phyloP scores from a whole-genome alignment of 37 sponge, comb jelly and placozoan species.

The Theonella swinhoei region DNA sequence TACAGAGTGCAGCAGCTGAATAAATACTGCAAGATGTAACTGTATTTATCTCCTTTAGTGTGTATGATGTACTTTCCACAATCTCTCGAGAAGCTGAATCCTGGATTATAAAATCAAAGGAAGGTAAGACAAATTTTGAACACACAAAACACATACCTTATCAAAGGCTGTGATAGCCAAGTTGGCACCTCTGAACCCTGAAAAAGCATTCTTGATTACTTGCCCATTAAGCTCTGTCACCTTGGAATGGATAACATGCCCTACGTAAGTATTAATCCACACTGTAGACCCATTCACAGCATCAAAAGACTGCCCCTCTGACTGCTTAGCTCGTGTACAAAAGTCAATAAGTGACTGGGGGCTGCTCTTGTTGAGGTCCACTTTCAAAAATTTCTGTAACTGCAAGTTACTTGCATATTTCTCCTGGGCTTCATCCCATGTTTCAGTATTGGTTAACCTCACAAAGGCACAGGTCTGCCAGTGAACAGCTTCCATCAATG shows the following conservation, averaged over 20 bases:
- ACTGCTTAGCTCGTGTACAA: constrained; percentile 16
- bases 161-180: not conserved
- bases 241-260: not conserved
- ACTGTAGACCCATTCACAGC: not conserved
- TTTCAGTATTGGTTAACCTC: constrained; percentile 4
- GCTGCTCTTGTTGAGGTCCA: constrained; percentile 13
- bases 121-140: no score
- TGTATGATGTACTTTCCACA: constrained; percentile 13
- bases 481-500: not conserved
- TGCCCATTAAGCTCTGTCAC: not conserved
- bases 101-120: not conserved
- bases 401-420: constrained; percentile 18
- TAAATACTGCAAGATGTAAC: not conserved
- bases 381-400: not conserved
- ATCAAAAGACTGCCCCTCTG: not conserved
- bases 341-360: constrained; percentile 13
- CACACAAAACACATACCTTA: not conserved
- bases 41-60: constrained; percentile 15
- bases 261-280: not conserved
- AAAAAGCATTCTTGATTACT: not conserved
- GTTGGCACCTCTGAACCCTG: not conserved
- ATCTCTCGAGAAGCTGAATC: not conserved
- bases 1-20: not conserved
- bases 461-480: constrained; percentile 20
- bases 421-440: constrained; percentile 34